These are phyloP conservation scores for Rhinichthys osculus DNA, from an alignment of 2,797 vertebrate genomes.

Conservation along the genomic window DNA sequence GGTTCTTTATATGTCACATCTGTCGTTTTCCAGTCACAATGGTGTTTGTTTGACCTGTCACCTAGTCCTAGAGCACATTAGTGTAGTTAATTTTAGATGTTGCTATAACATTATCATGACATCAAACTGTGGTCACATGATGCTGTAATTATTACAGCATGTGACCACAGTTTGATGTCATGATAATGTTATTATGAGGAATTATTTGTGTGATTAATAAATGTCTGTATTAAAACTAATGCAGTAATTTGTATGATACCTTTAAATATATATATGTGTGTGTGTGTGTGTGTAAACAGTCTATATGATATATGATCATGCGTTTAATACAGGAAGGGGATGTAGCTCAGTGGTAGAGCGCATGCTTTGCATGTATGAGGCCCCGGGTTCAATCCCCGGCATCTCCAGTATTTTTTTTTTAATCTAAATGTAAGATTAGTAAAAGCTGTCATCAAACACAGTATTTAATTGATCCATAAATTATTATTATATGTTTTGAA, in stretches of 20 bases:
- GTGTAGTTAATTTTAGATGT: slow-evolving; percentile 50
- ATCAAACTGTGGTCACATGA: no score
- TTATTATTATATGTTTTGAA: no score
- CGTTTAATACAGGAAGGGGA: slow-evolving; percentile 56
- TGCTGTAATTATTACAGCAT: background rate
- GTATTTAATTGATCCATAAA: no score
- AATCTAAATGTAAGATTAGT: no score
- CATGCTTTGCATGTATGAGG: slow-evolving; percentile 75
- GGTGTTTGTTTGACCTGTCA: slow-evolving; percentile 48
- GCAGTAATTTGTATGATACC: background rate
- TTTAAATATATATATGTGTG: no score
- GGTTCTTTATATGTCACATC: background rate
- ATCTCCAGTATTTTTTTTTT: slow-evolving; percentile 62
- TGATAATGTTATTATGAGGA: background rate
- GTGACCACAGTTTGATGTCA: slow-evolving; percentile 3
- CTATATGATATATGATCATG: no score
- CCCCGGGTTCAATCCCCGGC: slow-evolving; percentile 75
- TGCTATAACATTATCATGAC: background rate
- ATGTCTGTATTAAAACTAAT: background rate
- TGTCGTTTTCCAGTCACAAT: slow-evolving; percentile 32
- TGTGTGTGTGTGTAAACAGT: no score
- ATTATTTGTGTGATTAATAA: background rate
- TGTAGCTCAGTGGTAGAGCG: slow-evolving; percentile 72
- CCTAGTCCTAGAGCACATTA: slow-evolving; percentile 45
- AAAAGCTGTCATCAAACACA: background rate